Evolutionary conservation across 1,140 invertebrate genomes (phyloP), one percentile per base, ranked within the genome.

Genomic region (Megalonaias nervosa): DNA sequence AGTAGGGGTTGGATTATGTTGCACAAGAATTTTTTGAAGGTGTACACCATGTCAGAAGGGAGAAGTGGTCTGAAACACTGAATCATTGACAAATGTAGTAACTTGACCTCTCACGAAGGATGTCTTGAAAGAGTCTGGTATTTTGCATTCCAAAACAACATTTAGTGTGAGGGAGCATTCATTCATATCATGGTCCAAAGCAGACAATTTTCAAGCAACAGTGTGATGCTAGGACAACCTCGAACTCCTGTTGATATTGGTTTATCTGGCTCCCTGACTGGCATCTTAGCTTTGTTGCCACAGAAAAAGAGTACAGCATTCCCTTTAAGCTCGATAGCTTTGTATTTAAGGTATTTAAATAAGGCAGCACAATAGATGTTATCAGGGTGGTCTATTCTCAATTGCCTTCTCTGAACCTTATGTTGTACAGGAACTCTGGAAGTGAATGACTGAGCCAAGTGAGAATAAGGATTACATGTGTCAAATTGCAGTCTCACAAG

Each of bases 371-470:
- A 79, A 31, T 71, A 84, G 72, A 81, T 80, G 9, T 76, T 59
- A 75, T 84, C 82, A 16, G n/a, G 57, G 72, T 84, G 80, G 16
- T 23, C 2, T 5, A 60, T 9, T 61, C 77, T n/a, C 17, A 84
- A 55, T 58, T 82, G 80, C 5, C 80, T 69, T 15, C 80, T n/a
- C 64, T 81, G 82, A 57, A 59, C 80, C 75, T 58, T 84, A 80
- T 0, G 78, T 71, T 73, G 71, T 19, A 73, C 61, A 61, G 59
- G 59, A 55, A 64, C 38, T 73, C 21, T n/a, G n/a, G n/a, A n/a
- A n/a, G n/a, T n/a, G n/a, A n/a, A n/a, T n/a, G n/a, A n/a, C n/a
- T n/a, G n/a, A n/a, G n/a, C n/a, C n/a, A n/a, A n/a, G n/a, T n/a
- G n/a, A n/a, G n/a, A n/a, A n/a, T n/a, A n/a, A n/a, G n/a, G n/a